A percentile compares a stretch with the other conserved stretches of the same genome.
Evolutionary conservation across 2,113 vertebrate species (phyloP).

Genomic region (Okapia johnstoni): DNA sequence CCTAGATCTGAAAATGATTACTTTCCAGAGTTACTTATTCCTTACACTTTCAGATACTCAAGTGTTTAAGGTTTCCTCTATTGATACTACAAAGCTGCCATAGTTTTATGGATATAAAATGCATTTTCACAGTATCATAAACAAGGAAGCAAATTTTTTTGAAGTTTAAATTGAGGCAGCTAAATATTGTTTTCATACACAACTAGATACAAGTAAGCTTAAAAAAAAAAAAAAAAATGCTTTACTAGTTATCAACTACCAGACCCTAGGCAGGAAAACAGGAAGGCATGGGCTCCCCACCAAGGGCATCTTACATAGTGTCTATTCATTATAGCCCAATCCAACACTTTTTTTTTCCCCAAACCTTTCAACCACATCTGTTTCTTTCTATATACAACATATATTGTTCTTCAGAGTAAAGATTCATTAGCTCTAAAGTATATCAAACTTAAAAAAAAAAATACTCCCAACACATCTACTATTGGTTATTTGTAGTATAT

Average conservation of each 20-base stretch:
- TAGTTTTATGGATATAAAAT: neutral
- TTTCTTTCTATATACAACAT: neutral
- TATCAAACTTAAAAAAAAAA: neutral
- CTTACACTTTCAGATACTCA: neutral
- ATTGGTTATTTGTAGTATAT: neutral
- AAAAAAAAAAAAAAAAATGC: neutral
- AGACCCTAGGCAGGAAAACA: neutral
- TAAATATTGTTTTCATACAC: neutral
- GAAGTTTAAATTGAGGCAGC: neutral
- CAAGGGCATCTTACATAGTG: neutral
- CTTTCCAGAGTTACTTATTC: neutral
- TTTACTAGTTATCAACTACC: neutral
- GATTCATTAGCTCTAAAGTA: neutral
- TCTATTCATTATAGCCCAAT: neutral
- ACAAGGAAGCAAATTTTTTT: neutral
- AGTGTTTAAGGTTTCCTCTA: neutral
- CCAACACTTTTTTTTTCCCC: neutral
- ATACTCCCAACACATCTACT: neutral
- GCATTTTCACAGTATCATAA: neutral
- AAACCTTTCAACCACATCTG: neutral
- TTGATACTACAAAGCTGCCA: neutral
- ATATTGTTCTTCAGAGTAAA: neutral
- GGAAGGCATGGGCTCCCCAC: neutral
- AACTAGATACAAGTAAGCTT: conserved; percentile 4
- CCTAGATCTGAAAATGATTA: neutral